Conservation (phyloP, 1,140 invertebrate genomes). For the Trichogramma pretiosum region DNA sequence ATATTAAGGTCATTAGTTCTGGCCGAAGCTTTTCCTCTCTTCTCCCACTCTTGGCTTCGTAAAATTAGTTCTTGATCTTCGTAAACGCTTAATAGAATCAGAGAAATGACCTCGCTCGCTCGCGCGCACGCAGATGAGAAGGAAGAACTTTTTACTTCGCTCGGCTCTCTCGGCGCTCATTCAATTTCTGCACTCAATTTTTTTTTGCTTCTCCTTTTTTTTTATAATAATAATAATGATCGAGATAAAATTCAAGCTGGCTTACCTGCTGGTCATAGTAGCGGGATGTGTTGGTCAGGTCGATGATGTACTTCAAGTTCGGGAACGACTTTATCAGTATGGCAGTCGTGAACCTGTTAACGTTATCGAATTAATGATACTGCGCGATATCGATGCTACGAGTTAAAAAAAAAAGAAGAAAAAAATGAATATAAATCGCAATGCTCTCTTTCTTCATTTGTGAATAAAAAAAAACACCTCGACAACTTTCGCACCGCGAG, state of each 20-base stretch:
- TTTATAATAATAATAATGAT: too few species aligned
- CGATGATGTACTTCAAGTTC: slow-evolving; percentile 55
- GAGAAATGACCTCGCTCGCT: slow-evolving; percentile 13
- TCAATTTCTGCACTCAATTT: too few species aligned
- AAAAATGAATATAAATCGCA: too few species aligned
- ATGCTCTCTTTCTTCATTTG: too few species aligned
- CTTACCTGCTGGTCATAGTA: slow-evolving; percentile 54
- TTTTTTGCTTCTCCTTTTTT: too few species aligned
- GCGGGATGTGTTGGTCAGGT: slow-evolving; percentile 58
- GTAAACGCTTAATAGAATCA: slow-evolving; percentile 22
- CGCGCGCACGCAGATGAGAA: neutral
- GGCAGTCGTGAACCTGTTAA: slow-evolving; percentile 42
- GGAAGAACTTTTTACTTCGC: neutral
- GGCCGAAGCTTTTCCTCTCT: neutral
- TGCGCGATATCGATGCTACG: too few species aligned
- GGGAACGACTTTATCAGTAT: slow-evolving; percentile 45
- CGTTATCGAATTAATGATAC: too few species aligned
- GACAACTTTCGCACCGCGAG: neutral
- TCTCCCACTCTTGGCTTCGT: too few species aligned
- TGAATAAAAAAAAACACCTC: slow-evolving; percentile 3
- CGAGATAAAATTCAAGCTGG: too few species aligned
- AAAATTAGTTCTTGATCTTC: slow-evolving; percentile 23
- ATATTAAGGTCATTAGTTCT: slow-evolving; percentile 32
- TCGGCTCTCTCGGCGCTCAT: neutral
- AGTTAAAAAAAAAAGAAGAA: too few species aligned